Conservation (phyloP, 1,140 invertebrate genomes). For the Neelides sp. region DNA sequence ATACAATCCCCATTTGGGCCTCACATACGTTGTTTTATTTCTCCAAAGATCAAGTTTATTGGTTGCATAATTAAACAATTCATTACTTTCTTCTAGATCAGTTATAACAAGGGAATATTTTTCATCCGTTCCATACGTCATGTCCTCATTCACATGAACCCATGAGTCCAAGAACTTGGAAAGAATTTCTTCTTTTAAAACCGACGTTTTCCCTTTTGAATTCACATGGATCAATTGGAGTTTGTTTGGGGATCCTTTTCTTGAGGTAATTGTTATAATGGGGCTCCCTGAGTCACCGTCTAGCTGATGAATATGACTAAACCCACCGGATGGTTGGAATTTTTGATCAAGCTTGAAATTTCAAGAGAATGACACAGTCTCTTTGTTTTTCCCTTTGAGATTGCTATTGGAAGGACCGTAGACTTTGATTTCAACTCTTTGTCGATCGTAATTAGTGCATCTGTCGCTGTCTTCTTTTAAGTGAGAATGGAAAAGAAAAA, state of each 20-base stretch:
- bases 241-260: conserved; percentile 3
- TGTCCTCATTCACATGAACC: conserved; percentile 2
- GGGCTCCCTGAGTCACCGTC: conserved; percentile 12
- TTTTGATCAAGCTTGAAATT: conserved; percentile 16
- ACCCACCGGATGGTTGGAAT: conserved; percentile 17
- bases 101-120: background rate
- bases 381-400: conserved; percentile 4
- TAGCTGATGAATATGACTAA: conserved; percentile 19
- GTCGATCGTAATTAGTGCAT: conserved; percentile 18
- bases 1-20: conserved; percentile 28
- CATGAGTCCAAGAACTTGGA: background rate
- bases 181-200: background rate
- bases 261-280: conserved; percentile 12
- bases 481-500: conserved; percentile 21
- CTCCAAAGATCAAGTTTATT: conserved; percentile 20
- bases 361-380: conserved; percentile 20
- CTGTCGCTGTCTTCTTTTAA: conserved; percentile 18
- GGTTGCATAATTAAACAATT: background rate
- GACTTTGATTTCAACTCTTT: conserved; percentile 24
- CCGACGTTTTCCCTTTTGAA: background rate
- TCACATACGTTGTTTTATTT: conserved; percentile 1
- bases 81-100: background rate
- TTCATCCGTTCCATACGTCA: background rate
- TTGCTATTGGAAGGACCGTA: conserved; percentile 6
- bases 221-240: conserved; percentile 2